phyloP scores from a whole-genome alignment of 2,888 invertebrate species.

The Beris morrisii region DNA sequence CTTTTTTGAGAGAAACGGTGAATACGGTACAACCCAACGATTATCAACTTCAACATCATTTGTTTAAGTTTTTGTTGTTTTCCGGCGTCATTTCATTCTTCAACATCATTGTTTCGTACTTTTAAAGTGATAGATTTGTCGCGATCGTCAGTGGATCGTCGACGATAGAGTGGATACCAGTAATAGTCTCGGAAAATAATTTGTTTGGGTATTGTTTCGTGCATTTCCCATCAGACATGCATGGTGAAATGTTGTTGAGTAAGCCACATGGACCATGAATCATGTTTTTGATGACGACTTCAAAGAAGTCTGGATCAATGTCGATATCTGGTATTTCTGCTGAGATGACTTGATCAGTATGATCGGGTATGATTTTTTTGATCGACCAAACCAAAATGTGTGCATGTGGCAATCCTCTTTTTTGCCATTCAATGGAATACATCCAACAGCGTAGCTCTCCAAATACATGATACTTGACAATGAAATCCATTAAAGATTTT shows the following conservation, averaged over 20 bases:
- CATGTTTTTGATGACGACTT: slow-evolving; percentile 2
- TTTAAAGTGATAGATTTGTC: slow-evolving; percentile 39
- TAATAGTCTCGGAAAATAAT: slow-evolving; percentile 15
- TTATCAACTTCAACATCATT: slow-evolving; percentile 44
- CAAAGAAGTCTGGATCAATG: background rate
- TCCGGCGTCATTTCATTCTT: too few relatives aligned
- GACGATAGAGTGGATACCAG: slow-evolving; percentile 19
- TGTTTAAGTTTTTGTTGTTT: background rate
- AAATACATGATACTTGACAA: slow-evolving; percentile 24
- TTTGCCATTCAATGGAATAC: slow-evolving; percentile 44
- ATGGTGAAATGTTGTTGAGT: slow-evolving; percentile 24
- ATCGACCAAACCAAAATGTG: slow-evolving; percentile 40
- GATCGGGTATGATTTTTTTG: background rate
- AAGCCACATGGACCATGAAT: slow-evolving; percentile 5
- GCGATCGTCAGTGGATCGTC: background rate
- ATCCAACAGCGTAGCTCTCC: slow-evolving; percentile 10
- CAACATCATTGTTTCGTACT: slow-evolving; percentile 38
- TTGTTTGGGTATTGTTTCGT: slow-evolving; percentile 24
- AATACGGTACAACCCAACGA: slow-evolving; percentile 49
- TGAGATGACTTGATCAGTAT: background rate
- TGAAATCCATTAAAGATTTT: slow-evolving; percentile 29
- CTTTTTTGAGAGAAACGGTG: slow-evolving; percentile 44
- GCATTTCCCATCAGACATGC: slow-evolving; percentile 25
- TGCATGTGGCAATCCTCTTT: slow-evolving; percentile 46
- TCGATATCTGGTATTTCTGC: background rate